Conservation (phyloP, 1,140 invertebrate species). For the Zaprionus nigranus region DNA sequence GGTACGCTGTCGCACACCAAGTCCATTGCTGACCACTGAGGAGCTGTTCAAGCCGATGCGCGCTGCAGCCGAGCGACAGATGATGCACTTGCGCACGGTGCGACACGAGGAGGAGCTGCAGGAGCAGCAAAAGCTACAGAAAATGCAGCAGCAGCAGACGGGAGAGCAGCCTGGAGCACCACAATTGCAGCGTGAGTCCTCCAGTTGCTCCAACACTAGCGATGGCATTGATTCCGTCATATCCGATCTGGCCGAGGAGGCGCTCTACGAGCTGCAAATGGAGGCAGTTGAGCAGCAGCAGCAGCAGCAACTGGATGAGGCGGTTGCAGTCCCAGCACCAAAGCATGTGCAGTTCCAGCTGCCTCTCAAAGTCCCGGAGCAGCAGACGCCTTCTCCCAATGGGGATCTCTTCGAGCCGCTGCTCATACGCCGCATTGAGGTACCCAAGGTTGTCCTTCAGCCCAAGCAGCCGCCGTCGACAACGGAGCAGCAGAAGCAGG, state of each 20-base stretch:
- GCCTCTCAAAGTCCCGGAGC: conserved; percentile 14
- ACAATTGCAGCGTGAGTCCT: conserved; percentile 55
- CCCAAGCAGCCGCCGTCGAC: conserved; percentile 32
- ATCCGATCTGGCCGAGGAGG: conserved; percentile 79
- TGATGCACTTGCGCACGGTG: conserved; percentile 61
- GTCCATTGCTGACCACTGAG: conserved; percentile 68
- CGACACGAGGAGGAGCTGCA: conserved; percentile 68
- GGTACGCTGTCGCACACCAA: conserved; percentile 64
- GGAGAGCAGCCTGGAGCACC: not conserved
- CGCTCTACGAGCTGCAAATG: conserved; percentile 69
- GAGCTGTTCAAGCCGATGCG: conserved; percentile 70
- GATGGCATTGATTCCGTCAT: conserved; percentile 81
- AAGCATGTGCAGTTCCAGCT: conserved; percentile 69
- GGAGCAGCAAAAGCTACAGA: conserved; percentile 26
- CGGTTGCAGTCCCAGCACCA: not conserved
- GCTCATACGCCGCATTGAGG: conserved; percentile 63
- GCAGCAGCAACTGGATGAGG: conserved; percentile 37
- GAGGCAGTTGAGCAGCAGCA: conserved; percentile 71
- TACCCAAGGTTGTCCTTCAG: conserved; percentile 61
- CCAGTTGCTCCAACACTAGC: conserved; percentile 77
- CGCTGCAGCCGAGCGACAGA: conserved; percentile 66
- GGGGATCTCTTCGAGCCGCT: conserved; percentile 39
- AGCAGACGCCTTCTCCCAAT: conserved; percentile 16
- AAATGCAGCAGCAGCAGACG: conserved; percentile 5
- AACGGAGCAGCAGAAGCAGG: conserved; percentile 3